Evolutionary conservation across 2,113 vertebrate genomes (phyloP).

Genomic region (Vimba vimba): DNA sequence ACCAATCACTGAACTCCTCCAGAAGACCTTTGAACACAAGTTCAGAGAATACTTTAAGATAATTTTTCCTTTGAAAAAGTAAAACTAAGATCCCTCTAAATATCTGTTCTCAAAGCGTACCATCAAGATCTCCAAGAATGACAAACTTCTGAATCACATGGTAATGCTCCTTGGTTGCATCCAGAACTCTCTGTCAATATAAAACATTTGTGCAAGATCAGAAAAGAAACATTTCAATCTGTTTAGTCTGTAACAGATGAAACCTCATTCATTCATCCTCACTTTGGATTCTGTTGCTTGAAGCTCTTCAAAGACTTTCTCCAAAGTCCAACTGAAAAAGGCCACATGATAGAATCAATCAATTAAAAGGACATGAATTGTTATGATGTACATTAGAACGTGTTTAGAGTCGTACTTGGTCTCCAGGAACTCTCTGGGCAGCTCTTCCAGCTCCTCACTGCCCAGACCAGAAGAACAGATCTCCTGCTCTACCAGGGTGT

Average conservation of each 20-base stretch:
- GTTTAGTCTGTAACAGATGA: not conserved
- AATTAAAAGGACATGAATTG: not conserved
- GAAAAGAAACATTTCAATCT: not conserved
- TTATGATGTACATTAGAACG: not conserved
- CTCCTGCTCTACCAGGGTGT: slow-evolving; percentile 94
- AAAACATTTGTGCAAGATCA: slow-evolving; percentile 8
- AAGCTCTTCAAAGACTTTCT: slow-evolving; percentile 97
- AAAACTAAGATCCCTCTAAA: not conserved
- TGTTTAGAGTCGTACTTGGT: slow-evolving; percentile 81
- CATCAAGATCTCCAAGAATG: slow-evolving; percentile 92
- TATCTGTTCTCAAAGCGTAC: slow-evolving; percentile 64
- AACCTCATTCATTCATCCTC: not conserved
- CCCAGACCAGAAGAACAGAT: slow-evolving; percentile 85
- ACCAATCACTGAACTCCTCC: slow-evolving; percentile 92
- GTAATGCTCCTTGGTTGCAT: slow-evolving; percentile 92
- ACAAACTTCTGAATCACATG: slow-evolving; percentile 96
- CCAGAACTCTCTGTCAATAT: slow-evolving; percentile 86
- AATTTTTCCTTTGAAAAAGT: not conserved
- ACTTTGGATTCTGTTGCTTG: slow-evolving; percentile 94
- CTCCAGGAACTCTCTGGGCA: slow-evolving; percentile 91
- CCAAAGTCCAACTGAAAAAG: slow-evolving; percentile 87
- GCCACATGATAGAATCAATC: not conserved
- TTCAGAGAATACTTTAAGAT: not conserved
- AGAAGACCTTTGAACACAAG: slow-evolving; percentile 80
- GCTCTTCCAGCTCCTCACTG: slow-evolving; percentile 83